Evolutionary conservation across 2,113 vertebrate genomes (phyloP).

Genomic region (Hoplias malabaricus): DNA sequence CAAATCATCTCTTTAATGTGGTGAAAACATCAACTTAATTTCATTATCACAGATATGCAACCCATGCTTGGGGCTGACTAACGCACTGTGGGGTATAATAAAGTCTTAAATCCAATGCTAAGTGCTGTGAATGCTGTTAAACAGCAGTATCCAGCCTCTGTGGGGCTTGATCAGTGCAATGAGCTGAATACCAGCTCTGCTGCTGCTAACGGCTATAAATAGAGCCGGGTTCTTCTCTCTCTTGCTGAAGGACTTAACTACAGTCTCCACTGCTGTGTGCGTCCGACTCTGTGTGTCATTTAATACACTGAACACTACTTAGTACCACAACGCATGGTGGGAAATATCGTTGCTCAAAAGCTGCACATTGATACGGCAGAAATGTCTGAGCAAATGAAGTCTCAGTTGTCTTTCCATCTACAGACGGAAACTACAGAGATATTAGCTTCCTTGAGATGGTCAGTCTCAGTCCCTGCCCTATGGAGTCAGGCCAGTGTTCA

Average conservation of each 20-base stretch:
- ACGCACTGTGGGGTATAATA: neutral
- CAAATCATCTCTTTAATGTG: too few species aligned
- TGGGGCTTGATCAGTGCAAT: neutral
- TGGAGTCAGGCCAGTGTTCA: neutral
- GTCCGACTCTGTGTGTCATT: neutral
- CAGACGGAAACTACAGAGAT: too few species aligned
- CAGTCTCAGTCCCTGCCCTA: neutral
- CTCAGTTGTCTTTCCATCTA: too few species aligned
- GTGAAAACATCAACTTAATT: too few species aligned
- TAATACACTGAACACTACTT: neutral
- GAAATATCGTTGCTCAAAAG: too few species aligned
- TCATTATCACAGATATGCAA: neutral
- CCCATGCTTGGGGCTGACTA: neutral
- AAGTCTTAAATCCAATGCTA: neutral
- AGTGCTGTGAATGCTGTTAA: neutral
- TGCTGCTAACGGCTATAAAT: constrained; percentile 26
- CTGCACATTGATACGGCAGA: too few species aligned
- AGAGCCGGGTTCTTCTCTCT: constrained; percentile 21
- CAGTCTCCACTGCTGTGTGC: neutral
- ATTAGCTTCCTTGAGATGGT: too few species aligned
- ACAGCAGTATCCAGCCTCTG: neutral
- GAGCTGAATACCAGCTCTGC: neutral
- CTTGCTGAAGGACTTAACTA: constrained; percentile 26
- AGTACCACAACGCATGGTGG: neutral
- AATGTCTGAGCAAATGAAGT: too few species aligned